Base-by-base conservation (phyloP, 2,797 vertebrate species). In the Alosa sapidissima region DNA sequence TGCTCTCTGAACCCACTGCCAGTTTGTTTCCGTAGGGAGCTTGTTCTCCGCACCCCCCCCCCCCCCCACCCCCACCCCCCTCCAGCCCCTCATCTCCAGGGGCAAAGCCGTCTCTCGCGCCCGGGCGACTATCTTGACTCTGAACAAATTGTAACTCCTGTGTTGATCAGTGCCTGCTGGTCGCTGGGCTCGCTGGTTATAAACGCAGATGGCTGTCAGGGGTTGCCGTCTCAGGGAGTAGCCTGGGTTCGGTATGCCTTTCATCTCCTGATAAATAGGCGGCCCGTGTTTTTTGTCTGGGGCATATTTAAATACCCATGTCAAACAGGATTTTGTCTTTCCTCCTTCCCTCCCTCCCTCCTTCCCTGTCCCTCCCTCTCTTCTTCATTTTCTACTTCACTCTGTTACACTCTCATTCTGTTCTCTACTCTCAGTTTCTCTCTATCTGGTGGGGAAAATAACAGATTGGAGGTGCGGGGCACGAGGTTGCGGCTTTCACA, bases 201-300 rank as follows among this genome's bases (percentile, higher is more conserved):
- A 72, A 88, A 91, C 88, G 86, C 89, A 91, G 91, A 92, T 91
- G 90, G 89, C 88, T 92, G 92, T 94, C 89, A 92, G 91, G 88
- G 89, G 82, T 88, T 88, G 87, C 86, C 85, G 89, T 91, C 90
- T 90, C 88, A 89, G 92, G 91, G 86, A 90, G 90, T 84, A 72
- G 88, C 91, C 88, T 86, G 87, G 84, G 85, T 87, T 89, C 85
- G 90, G 86, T 87, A 88, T 86, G 89, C 90, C 92, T 94, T 95
- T 94, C 92, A 94, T 94, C 93, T 94, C 88, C 86, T 92, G 92
- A 92, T 90, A 89, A 92, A 93, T 93, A 93, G 90, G 91, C 90
- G 89, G 92, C 89, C 86, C 86, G 89, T 93, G 92, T 93, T 95
- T 94, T 75, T 92, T 89, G 91, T 94, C 91, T 89, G 84, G 75